Percentiles rank a stretch among this genome's conserved stretches.
phyloP scores from a whole-genome alignment of 2,888 invertebrate genomes.

The Omphaloscelis lunosa region DNA sequence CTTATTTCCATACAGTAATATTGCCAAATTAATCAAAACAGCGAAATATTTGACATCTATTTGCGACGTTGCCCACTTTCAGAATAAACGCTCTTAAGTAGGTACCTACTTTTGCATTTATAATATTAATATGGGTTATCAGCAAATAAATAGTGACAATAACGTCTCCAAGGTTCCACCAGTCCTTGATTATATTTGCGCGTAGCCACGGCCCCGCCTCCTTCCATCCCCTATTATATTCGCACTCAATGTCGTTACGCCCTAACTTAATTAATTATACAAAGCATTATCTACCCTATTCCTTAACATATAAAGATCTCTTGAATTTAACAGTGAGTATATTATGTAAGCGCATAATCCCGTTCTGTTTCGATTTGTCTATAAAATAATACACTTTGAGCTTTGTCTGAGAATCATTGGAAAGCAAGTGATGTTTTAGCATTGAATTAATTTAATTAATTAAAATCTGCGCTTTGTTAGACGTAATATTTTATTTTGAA shows the following conservation, averaged over 20 bases:
- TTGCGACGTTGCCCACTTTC: no score
- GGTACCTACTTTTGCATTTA: not conserved
- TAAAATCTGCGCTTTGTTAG: slow-evolving; percentile 82
- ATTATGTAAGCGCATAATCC: slow-evolving; percentile 79
- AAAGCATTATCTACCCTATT: slow-evolving; percentile 68
- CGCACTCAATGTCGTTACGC: slow-evolving; percentile 70
- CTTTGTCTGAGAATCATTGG: slow-evolving; percentile 88
- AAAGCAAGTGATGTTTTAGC: slow-evolving; percentile 88
- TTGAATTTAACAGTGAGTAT: slow-evolving; percentile 45
- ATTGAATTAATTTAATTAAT: slow-evolving; percentile 88
- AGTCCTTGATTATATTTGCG: slow-evolving; percentile 90
- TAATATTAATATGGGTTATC: not conserved
- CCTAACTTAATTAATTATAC: slow-evolving; percentile 67
- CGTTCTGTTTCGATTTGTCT: slow-evolving; percentile 85
- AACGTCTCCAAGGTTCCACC: slow-evolving; percentile 70
- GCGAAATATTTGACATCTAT: no score
- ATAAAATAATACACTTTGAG: slow-evolving; percentile 90
- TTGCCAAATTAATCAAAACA: no score
- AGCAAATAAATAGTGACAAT: not conserved
- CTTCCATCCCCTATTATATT: slow-evolving; percentile 89
- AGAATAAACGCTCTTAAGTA: no score
- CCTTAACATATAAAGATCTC: slow-evolving; percentile 3
- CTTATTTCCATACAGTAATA: no score
- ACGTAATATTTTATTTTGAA: slow-evolving; percentile 72
- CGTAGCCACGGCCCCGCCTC: slow-evolving; percentile 88